phyloP scores from a whole-genome alignment of 2,797 vertebrate genomes.

The Neopelma chrysocephalum region DNA sequence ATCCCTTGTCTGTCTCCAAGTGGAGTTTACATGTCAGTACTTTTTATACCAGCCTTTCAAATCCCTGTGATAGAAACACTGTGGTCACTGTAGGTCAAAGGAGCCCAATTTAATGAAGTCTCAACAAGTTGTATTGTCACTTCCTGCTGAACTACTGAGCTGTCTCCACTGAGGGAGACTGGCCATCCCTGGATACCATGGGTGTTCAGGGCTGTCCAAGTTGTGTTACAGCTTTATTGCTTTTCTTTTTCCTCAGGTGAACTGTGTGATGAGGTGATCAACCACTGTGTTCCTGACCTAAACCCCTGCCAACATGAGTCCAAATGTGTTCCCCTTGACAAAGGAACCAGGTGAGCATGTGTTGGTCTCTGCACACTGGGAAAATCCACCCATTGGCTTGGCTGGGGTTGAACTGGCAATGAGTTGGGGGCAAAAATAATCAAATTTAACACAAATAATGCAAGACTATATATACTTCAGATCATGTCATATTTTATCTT shows the following conservation, averaged over 20 bases:
- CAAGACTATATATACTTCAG: background rate
- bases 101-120: background rate
- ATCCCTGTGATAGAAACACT: background rate
- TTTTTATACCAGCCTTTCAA: background rate
- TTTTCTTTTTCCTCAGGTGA: conserved; percentile 82
- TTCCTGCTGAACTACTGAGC: background rate
- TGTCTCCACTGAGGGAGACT: background rate
- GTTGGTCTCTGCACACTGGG: background rate
- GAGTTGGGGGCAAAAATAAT: background rate
- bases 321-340: conserved; percentile 88
- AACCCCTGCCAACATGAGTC: conserved; percentile 93
- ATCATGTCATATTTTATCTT: background rate
- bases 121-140: background rate
- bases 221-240: background rate
- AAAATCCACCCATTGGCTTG: background rate
- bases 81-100: background rate
- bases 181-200: background rate
- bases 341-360: conserved; percentile 84
- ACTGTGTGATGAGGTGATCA: conserved; percentile 92
- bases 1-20: background rate
- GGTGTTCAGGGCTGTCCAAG: background rate
- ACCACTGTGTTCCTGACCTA: conserved; percentile 87
- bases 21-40: background rate
- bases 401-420: background rate
- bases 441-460: background rate